A percentile compares a stretch with the other conserved stretches of the same genome.
Conservation (phyloP, 2,797 vertebrate species). For the Lateolabrax maculatus region DNA sequence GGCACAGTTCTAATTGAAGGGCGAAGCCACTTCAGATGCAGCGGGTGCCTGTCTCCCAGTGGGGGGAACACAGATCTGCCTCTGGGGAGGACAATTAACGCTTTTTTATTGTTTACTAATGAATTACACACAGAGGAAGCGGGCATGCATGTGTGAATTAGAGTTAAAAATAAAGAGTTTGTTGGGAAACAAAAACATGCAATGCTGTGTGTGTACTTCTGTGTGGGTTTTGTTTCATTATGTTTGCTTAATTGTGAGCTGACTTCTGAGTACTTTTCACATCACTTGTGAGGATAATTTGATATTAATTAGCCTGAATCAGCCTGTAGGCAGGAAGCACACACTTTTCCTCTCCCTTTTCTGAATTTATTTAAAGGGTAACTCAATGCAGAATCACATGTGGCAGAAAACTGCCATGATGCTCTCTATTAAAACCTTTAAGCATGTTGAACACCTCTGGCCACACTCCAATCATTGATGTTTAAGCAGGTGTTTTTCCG, state of each 20-base stretch:
- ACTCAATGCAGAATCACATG: not conserved
- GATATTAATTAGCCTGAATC: slow-evolving; percentile 56
- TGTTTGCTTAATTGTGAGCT: slow-evolving; percentile 40
- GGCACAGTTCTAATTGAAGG: slow-evolving; percentile 70
- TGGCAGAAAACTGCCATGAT: slow-evolving; percentile 5
- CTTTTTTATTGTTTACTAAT: slow-evolving; percentile 83
- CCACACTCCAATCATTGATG: not conserved
- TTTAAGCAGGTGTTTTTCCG: not conserved
- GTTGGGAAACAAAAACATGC: slow-evolving; percentile 39
- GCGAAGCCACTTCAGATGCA: slow-evolving; percentile 71
- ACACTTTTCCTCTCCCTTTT: slow-evolving; percentile 1
- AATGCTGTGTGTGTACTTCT: slow-evolving; percentile 18
- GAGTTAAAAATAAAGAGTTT: slow-evolving; percentile 49
- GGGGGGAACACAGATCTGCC: slow-evolving; percentile 67
- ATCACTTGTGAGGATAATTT: slow-evolving; percentile 54
- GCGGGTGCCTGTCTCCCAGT: slow-evolving; percentile 63
- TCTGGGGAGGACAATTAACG: slow-evolving; percentile 80
- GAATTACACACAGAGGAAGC: slow-evolving; percentile 75
- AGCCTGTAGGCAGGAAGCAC: not conserved
- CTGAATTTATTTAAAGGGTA: slow-evolving; percentile 22
- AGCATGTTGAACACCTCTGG: not conserved
- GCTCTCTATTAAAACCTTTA: not conserved
- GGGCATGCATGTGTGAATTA: slow-evolving; percentile 52
- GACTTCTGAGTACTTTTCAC: slow-evolving; percentile 50
- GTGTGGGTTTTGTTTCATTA: slow-evolving; percentile 20